These are phyloP conservation scores for Agriopis aurantiaria DNA, from an alignment of 2,888 invertebrate species.

Conservation along the genomic window DNA sequence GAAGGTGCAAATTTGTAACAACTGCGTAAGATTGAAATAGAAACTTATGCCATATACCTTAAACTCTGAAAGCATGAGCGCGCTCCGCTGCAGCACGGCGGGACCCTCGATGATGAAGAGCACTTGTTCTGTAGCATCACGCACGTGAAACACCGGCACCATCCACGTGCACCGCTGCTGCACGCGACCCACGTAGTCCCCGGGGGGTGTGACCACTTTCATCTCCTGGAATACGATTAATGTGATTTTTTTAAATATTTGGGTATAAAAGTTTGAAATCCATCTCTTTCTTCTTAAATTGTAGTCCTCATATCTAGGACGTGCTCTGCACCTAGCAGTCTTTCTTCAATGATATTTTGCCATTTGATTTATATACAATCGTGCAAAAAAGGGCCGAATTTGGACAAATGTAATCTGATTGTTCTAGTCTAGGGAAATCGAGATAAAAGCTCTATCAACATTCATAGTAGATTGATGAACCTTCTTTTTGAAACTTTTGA, in stretches of 20 bases:
- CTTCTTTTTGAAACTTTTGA: no score
- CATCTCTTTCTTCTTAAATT: no score
- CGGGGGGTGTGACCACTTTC: conserved; percentile 90
- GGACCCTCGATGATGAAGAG: conserved; percentile 92
- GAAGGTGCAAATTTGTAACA: no score
- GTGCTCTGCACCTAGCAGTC: no score
- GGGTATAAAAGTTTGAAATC: neutral
- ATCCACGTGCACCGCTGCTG: conserved; percentile 89
- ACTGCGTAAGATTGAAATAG: neutral
- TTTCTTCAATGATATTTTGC: no score
- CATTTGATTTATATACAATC: no score
- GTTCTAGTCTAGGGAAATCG: no score
- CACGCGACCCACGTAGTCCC: conserved; percentile 89
- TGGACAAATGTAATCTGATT: no score
- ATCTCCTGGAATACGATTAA: conserved; percentile 74
- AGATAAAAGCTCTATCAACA: no score
- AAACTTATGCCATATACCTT: conserved; percentile 57
- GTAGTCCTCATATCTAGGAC: no score
- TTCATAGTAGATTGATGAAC: no score
- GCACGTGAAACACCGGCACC: conserved; percentile 89
- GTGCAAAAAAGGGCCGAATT: no score
- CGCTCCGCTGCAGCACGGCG: conserved; percentile 73
- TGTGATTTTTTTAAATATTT: neutral
- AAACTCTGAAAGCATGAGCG: conserved; percentile 72
- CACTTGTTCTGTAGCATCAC: conserved; percentile 87